Evolutionary conservation across 2,797 vertebrate genomes (phyloP), one percentile per base, ranked within the genome.

Genomic region (Pitangus sulphuratus): DNA sequence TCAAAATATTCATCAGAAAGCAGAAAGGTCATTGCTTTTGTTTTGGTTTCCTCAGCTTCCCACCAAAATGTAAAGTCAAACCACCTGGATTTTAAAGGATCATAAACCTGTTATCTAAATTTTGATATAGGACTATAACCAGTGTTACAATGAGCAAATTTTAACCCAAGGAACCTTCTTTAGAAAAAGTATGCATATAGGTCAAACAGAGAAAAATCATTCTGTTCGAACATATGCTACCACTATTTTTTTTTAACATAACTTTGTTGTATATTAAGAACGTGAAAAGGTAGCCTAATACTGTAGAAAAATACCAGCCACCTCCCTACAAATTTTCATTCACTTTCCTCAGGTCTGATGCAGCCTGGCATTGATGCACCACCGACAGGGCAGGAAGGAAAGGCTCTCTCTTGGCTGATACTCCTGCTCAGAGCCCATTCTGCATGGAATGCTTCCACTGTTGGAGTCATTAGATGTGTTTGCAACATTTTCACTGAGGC

Each of bases 1-100:
- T 93, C 54, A 84, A 93, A 92, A 65, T 72, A 31, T 78, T 95
- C 39, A 75, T 78, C 60, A 58, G 28, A 84, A 84, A 80, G 13
- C 35, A 84, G 45, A 85, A 92, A 18, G n/a, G 50, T 89, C 78
- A 54, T 40, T 85, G 45, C 3, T 66, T 87, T 68, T 74, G 18
- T 62, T 93, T 90, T 20, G 20, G 61, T 83, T 87, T 91, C 42
- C 48, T 60, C 30, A 77, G 6, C 45, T 70, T 70, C 12, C 6
- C 0, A 0, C 6, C 4, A 26, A 85, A 80, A 60, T 15, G 8
- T 57, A 53, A 85, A 80, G 44, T 71, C 37, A 89, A 76, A 74
- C 22, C 21, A 61, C 78, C 40, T 20, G 17, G 20, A 71, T 74
- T 57, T 19, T 66, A 48, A 13, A 31, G 4, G 8, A 15, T 53